Evolutionary conservation across 2,113 vertebrate genomes (phyloP).

Genomic region (Bubo blakistoni): DNA sequence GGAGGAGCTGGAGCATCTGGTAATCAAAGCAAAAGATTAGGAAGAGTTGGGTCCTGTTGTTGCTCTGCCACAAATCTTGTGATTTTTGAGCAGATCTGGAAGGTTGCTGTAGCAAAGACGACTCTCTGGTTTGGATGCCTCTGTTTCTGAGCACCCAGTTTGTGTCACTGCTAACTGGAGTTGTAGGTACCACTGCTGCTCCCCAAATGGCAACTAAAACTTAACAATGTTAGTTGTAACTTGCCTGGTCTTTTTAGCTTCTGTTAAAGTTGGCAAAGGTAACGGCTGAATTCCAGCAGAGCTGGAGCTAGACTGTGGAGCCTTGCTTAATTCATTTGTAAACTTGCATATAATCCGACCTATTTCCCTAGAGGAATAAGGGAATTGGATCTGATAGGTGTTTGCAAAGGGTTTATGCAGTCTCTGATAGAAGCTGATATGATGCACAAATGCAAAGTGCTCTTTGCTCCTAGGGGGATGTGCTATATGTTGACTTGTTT

Average conservation of each 20-base stretch:
- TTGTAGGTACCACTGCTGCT: neutral
- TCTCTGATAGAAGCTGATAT: neutral
- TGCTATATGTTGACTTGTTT: neutral
- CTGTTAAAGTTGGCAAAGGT: neutral
- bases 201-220: neutral
- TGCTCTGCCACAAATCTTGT: neutral
- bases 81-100: neutral
- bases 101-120: neutral
- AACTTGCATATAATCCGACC: neutral
- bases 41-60: neutral
- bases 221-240: neutral
- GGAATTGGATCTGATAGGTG: neutral
- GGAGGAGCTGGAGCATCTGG: neutral
- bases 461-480: neutral
- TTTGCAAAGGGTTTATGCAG: neutral
- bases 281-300: constrained; percentile 2
- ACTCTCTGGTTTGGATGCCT: neutral
- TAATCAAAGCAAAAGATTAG: neutral
- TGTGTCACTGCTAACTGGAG: neutral
- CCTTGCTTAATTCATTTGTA: neutral
- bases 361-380: neutral
- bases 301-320: neutral
- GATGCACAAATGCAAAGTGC: neutral
- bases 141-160: neutral
- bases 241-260: neutral